These are phyloP conservation scores for Psylliodes chrysocephalus DNA, from an alignment of 2,888 invertebrate species.

Conservation along the genomic window DNA sequence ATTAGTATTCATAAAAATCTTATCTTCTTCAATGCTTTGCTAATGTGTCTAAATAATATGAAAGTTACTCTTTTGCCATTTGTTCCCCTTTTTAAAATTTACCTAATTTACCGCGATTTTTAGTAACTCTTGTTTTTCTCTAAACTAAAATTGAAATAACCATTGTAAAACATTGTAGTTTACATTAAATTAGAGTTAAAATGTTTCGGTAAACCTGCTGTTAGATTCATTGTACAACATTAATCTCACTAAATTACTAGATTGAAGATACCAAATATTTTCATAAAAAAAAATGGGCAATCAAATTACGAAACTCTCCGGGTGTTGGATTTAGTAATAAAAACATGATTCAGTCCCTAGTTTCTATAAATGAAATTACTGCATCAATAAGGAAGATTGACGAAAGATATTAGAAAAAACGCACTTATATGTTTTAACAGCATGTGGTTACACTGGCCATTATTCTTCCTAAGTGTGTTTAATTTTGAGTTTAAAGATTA, in stretches of 20 bases:
- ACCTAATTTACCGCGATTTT: no score
- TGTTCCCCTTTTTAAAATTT: no score
- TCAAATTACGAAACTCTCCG: constrained; percentile 19
- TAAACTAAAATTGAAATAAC: no score
- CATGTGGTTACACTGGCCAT: not conserved
- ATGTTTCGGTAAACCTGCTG: constrained; percentile 16
- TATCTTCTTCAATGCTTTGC: no score
- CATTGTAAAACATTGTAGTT: no score
- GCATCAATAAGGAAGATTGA: not conserved
- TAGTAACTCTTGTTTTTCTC: no score
- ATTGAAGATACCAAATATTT: constrained; percentile 14
- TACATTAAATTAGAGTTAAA: no score
- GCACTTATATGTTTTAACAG: constrained; percentile 15
- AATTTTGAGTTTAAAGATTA: not conserved
- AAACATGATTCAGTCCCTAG: not conserved
- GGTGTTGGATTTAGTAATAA: constrained; percentile 27
- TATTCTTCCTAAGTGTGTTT: not conserved
- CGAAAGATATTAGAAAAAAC: constrained; percentile 1
- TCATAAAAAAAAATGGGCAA: constrained; percentile 11
- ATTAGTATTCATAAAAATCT: no score
- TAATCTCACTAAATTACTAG: constrained; percentile 15
- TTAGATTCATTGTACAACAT: constrained; percentile 21
- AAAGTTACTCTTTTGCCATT: no score
- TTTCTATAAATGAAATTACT: constrained; percentile 1
- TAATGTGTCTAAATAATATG: no score